Percentiles rank a stretch among this genome's conserved stretches.
phyloP scores from a whole-genome alignment of 2,113 vertebrate genomes.

The Tauraco erythrolophus region DNA sequence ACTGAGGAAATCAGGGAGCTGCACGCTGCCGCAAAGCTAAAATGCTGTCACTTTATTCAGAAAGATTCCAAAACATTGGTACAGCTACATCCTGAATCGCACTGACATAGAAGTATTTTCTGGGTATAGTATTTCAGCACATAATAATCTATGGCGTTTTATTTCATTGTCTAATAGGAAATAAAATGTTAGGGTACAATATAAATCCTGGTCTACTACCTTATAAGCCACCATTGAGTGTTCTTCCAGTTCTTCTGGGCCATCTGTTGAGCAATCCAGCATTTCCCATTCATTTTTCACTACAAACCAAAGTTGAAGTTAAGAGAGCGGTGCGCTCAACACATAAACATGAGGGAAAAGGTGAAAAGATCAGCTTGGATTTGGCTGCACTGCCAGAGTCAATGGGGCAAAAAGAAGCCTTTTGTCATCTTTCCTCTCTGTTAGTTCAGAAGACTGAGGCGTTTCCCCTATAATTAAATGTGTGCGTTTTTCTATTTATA shows the following conservation, averaged over 20 bases:
- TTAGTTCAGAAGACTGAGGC: not conserved
- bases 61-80: not conserved
- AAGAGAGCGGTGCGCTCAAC: not conserved
- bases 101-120: not conserved
- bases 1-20: not conserved
- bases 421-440: not conserved
- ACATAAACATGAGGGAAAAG: not conserved
- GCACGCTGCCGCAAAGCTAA: not conserved
- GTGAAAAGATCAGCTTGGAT: not conserved
- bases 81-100: not conserved
- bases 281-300: slow-evolving; percentile 81
- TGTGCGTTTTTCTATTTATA: not conserved
- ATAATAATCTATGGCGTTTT: not conserved
- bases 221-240: slow-evolving; percentile 86
- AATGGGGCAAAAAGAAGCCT: not conserved
- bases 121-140: not conserved
- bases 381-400: not conserved
- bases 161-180: not conserved
- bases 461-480: not conserved
- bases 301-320: slow-evolving; percentile 49
- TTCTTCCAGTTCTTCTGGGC: slow-evolving; percentile 86
- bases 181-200: not conserved
- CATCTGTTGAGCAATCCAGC: slow-evolving; percentile 74
- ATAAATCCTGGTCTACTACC: slow-evolving; percentile 61
- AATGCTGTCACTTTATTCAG: not conserved